Conservation (phyloP, 2,113 vertebrate species). For the Oriolus oriolus region DNA sequence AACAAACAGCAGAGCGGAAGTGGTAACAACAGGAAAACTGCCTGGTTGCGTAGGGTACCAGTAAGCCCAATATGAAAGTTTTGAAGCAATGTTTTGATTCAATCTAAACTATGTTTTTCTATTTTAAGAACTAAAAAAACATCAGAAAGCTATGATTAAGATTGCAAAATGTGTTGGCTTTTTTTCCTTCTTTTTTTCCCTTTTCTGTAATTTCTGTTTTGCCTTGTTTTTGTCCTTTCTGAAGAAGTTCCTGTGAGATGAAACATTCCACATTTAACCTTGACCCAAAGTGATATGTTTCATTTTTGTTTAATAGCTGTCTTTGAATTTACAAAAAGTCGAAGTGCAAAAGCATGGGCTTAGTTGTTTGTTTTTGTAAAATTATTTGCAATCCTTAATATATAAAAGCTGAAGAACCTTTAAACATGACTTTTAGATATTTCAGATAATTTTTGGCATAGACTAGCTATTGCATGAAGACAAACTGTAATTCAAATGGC, state of each 20-base stretch:
- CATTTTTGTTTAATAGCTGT: background rate
- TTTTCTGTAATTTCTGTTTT: background rate
- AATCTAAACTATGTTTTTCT: background rate
- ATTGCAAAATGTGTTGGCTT: background rate
- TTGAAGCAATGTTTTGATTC: background rate
- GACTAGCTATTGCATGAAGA: background rate
- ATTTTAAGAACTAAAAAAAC: background rate
- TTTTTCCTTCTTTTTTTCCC: background rate
- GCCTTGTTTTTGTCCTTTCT: background rate
- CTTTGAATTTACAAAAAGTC: background rate
- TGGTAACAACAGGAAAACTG: background rate
- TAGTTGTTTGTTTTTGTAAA: background rate
- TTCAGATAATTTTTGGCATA: background rate
- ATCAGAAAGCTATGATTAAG: slow-evolving; percentile 34
- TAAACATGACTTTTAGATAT: background rate
- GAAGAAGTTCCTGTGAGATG: background rate
- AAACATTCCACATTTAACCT: background rate
- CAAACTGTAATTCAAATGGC: background rate
- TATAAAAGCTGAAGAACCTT: background rate
- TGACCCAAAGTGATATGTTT: background rate
- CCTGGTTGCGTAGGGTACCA: background rate
- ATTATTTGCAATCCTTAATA: background rate
- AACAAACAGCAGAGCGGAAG: background rate
- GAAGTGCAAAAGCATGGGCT: background rate
- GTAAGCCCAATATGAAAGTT: background rate